Base-by-base conservation (phyloP, 2,888 invertebrate species). In the Cephus sareptanus region DNA sequence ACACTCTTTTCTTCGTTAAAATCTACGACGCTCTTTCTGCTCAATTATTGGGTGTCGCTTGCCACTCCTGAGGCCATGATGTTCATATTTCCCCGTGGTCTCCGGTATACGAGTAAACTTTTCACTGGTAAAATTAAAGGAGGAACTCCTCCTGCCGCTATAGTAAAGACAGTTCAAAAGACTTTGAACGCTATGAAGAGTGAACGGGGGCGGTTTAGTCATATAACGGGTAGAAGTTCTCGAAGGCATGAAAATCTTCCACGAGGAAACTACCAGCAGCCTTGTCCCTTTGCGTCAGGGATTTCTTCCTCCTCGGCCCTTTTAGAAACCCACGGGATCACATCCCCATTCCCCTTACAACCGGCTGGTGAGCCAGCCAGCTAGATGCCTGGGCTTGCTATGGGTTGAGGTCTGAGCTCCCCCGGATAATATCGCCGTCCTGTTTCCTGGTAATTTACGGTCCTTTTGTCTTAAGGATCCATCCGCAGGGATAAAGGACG, bases 381-480 rank as follows among this genome's bases (percentile, higher is more conserved):
- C 56, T 56, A 56, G 56, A 56, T 56, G 56, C 56, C 56, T 56
- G 56, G 56, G 23, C 23, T 23, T 9, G 23, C 56, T 56, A 23
- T 56, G 9, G 56, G 23, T 9, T 56, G 56, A 56, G 56, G 56
- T 56, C 56, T 56, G 56, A 23, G 56, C 56, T 79, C 73, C 76
- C 77, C 69, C 77, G 77, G 86, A 84, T 87, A 85, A 78, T 82
- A 83, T 86, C 83, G 82, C 79, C 75, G 76, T 82, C 76, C 79
- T 75, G 77, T 82, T 83, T 82, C 81, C 80, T 79, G 82, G 79
- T 82, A 84, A 87, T 86, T 85, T 85, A 83, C 81, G 77, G 79
- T 76, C 81, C 83, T 83, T 84, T 88, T 86, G 85, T 85, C 82
- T 87, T 79, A 80, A 81, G 81, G 77, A 85, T 83, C 79, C 80